Conservation (phyloP, 2,888 invertebrate genomes). For the Baccha elongata region DNA sequence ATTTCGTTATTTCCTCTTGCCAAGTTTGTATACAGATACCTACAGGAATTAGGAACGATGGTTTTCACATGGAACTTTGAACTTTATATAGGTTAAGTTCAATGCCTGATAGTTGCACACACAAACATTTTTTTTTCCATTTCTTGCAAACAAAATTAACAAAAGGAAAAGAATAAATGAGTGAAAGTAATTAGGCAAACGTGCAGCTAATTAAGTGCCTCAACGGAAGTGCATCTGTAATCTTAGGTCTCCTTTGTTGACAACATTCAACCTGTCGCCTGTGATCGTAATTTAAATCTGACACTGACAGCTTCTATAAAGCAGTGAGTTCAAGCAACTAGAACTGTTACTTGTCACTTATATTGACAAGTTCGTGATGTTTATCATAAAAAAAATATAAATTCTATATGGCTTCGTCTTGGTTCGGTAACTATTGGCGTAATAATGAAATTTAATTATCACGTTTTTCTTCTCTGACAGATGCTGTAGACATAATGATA, state of each 20-base stretch:
- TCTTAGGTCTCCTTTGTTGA: background rate
- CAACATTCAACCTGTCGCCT: slow-evolving; percentile 1
- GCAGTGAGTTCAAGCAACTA: slow-evolving; percentile 4
- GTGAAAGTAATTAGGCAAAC: slow-evolving; percentile 14
- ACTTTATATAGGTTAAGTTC: slow-evolving; percentile 62
- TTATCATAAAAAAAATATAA: slow-evolving; percentile 6
- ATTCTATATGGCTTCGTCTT: slow-evolving; percentile 40
- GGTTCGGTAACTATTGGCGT: slow-evolving; percentile 9
- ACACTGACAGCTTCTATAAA: slow-evolving; percentile 1
- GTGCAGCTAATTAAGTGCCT: slow-evolving; percentile 13
- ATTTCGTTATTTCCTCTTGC: slow-evolving; percentile 8
- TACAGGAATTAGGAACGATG: too few relatives aligned
- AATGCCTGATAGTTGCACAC: slow-evolving; percentile 28
- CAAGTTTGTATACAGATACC: background rate
- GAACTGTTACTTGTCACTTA: slow-evolving; percentile 34
- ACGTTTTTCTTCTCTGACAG: slow-evolving; percentile 36
- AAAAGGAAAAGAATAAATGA: too few relatives aligned
- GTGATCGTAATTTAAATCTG: slow-evolving; percentile 33
- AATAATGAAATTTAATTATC: slow-evolving; percentile 48
- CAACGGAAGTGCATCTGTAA: slow-evolving; percentile 19
- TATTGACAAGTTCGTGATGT: slow-evolving; percentile 45
- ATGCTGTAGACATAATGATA: slow-evolving; percentile 48
- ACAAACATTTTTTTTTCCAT: background rate
- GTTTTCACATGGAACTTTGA: slow-evolving; percentile 60
- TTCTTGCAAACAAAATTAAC: slow-evolving; percentile 26